A percentile compares a stretch with the other conserved stretches of the same genome.
These are phyloP conservation scores for Erebia palarica DNA, from an alignment of 2,888 invertebrate genomes.

Conservation along the genomic window DNA sequence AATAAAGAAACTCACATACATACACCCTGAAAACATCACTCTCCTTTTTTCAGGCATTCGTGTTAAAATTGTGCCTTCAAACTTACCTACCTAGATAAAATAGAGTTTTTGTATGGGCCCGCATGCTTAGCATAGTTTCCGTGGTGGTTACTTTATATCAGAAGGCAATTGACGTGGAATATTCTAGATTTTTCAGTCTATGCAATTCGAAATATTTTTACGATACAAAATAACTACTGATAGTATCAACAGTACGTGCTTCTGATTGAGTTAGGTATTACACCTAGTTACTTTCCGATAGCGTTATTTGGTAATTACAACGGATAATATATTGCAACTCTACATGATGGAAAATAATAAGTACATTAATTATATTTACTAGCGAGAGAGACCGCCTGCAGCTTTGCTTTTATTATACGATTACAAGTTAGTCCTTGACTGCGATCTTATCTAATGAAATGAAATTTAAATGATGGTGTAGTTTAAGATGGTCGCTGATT, in stretches of 20 bases:
- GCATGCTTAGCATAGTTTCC: background rate
- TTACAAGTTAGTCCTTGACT: no score
- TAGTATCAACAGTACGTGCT: background rate
- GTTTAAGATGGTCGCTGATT: no score
- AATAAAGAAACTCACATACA: no score
- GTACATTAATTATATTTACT: no score
- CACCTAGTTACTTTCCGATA: background rate
- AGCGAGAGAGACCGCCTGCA: no score
- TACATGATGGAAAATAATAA: background rate
- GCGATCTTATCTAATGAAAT: no score
- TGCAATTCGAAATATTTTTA: constrained; percentile 15
- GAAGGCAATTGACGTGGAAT: background rate
- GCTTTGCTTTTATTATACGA: no score
- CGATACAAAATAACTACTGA: background rate
- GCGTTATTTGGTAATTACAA: background rate
- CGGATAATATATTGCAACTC: background rate
- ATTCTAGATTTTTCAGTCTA: background rate
- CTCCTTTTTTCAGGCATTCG: no score
- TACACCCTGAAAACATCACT: no score
- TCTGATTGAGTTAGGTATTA: background rate
- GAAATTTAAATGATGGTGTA: no score
- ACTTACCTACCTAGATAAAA: no score
- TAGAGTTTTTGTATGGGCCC: background rate
- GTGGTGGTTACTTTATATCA: background rate
- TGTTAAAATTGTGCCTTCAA: no score